phyloP scores from a whole-genome alignment of 1,140 invertebrate species.

The Pogonus chalceus region DNA sequence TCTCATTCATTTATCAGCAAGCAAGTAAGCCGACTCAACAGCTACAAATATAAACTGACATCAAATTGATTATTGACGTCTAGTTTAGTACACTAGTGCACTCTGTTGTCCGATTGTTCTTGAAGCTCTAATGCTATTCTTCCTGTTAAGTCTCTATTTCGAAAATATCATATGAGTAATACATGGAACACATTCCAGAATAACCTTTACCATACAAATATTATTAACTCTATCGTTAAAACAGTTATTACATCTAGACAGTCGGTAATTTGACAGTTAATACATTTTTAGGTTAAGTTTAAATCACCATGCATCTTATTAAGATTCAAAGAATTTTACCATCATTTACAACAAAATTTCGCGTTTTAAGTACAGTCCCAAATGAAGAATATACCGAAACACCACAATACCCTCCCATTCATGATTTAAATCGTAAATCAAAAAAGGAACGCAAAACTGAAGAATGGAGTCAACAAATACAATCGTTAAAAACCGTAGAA shows the following conservation, averaged over 20 bases:
- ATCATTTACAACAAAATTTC: background rate
- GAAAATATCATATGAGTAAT: no score
- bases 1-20: background rate
- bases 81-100: constrained; percentile 1
- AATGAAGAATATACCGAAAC: constrained; percentile 28
- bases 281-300: constrained; percentile 2
- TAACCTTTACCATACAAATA: constrained; percentile 2
- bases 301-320: background rate
- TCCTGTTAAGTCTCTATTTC: no score
- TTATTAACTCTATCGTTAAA: background rate
- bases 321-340: constrained; percentile 1
- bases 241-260: background rate
- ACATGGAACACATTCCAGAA: no score
- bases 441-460: constrained; percentile 34
- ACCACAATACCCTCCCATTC: constrained; percentile 50
- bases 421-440: constrained; percentile 39
- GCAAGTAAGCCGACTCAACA: no score
- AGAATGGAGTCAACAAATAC: constrained; percentile 47
- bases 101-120: no score
- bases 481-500: constrained; percentile 57
- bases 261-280: constrained; percentile 1
- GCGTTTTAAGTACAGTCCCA: background rate
- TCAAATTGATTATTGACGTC: constrained; percentile 7
- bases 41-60: constrained; percentile 4
- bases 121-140: no score